Evolutionary conservation across 2,113 vertebrate species (phyloP).

Genomic region (Aegithalos caudatus): DNA sequence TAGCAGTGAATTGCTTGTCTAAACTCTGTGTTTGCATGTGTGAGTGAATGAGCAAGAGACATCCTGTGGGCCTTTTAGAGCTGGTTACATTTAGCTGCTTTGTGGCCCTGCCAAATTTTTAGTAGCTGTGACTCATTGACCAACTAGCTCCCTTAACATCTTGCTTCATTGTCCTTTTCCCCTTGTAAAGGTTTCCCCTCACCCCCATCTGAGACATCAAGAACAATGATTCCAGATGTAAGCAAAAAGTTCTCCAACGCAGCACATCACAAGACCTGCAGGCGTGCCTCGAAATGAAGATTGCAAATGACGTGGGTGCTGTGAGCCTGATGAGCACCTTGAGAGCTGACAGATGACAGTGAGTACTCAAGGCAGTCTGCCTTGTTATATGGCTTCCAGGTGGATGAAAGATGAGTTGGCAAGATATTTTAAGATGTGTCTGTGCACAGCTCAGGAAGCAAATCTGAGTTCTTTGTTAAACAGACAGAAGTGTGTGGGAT

Average conservation of each 20-base stretch:
- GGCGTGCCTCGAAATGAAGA: neutral
- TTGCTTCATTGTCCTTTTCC: slow-evolving; percentile 39
- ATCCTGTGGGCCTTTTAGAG: neutral
- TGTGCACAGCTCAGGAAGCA: neutral
- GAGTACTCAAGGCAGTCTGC: neutral
- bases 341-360: neutral
- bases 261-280: neutral
- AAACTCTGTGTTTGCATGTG: neutral
- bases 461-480: neutral
- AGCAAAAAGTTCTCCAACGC: neutral
- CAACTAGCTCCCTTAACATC: neutral
- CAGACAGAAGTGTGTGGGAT: neutral
- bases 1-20: neutral
- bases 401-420: neutral
- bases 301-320: neutral
- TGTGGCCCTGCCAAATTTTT: slow-evolving; percentile 24
- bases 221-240: slow-evolving; percentile 38
- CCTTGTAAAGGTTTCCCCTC: neutral
- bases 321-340: neutral
- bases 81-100: slow-evolving; percentile 28
- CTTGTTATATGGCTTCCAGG: neutral
- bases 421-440: neutral
- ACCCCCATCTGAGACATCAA: neutral
- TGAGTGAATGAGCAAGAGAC: neutral
- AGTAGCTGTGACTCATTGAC: slow-evolving; percentile 33